phyloP scores from a whole-genome alignment of 2,888 invertebrate species.

The Ophraella communa region DNA sequence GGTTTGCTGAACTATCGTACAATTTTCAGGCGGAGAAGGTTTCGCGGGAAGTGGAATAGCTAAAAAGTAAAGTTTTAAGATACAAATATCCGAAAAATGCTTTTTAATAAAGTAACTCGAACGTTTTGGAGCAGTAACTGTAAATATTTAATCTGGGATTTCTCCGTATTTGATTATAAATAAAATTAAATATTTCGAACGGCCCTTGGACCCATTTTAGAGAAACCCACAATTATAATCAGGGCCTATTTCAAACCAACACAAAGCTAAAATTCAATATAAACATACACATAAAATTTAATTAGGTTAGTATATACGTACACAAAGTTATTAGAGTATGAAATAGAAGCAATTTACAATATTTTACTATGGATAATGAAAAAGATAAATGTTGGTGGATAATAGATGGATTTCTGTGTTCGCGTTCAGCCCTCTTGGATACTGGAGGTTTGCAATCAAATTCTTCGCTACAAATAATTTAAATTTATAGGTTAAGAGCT shows the following conservation, averaged over 20 bases:
- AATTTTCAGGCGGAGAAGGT: constrained; percentile 64
- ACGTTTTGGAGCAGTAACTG: neutral
- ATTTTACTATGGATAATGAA: too few relatives aligned
- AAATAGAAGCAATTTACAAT: too few relatives aligned
- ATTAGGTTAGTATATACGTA: constrained; percentile 12
- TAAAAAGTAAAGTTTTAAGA: constrained; percentile 29
- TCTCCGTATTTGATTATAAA: constrained; percentile 18
- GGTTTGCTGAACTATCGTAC: constrained; percentile 61
- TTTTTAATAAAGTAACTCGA: neutral
- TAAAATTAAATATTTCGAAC: constrained; percentile 20
- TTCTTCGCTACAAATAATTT: constrained; percentile 12
- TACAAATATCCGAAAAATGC: neutral
- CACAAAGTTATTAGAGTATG: neutral
- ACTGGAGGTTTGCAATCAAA: neutral
- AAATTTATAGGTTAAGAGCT: constrained; percentile 1
- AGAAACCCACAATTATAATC: constrained; percentile 30
- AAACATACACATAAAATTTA: constrained; percentile 25
- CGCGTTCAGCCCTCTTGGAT: neutral
- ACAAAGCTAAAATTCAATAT: constrained; percentile 24
- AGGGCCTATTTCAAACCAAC: constrained; percentile 21
- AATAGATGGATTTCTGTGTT: neutral
- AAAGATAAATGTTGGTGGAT: too few relatives aligned
- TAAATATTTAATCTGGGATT: constrained; percentile 24
- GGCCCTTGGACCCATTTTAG: constrained; percentile 14
- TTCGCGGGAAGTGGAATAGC: constrained; percentile 35